Evolutionary conservation across 2,888 invertebrate species (phyloP).

Genomic region (Auanema sp.): DNA sequence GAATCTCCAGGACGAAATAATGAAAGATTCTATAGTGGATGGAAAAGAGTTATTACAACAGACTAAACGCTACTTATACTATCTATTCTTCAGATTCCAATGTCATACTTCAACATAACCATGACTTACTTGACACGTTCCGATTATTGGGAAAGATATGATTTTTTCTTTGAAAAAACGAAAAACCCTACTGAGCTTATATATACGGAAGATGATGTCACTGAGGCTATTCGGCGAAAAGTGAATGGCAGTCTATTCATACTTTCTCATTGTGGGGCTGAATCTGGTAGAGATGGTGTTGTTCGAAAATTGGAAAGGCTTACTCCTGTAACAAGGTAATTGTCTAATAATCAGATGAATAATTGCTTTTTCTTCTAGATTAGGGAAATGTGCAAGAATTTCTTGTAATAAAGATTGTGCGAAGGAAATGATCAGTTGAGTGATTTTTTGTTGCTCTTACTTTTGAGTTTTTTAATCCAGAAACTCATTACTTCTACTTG

Average conservation of each 20-base stretch:
- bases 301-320: background rate
- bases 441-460: too few species aligned
- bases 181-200: background rate
- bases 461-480: too few species aligned
- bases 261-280: slow-evolving; percentile 4
- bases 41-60: too few species aligned
- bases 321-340: slow-evolving; percentile 4
- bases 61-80: too few species aligned
- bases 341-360: background rate
- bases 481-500: too few species aligned
- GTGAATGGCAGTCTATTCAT: background rate
- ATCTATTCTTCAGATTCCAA: background rate
- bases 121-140: too few species aligned
- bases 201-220: slow-evolving; percentile 1
- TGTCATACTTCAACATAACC: too few species aligned
- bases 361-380: background rate
- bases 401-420: slow-evolving; percentile 1
- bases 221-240: background rate
- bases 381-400: background rate
- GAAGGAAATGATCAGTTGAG: background rate
- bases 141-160: too few species aligned
- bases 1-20: too few species aligned
- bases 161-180: background rate
- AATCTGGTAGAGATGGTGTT: background rate
- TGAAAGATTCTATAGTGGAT: too few species aligned